phyloP scores from a whole-genome alignment of 2,113 vertebrate genomes.

The Anseranas semipalmata region DNA sequence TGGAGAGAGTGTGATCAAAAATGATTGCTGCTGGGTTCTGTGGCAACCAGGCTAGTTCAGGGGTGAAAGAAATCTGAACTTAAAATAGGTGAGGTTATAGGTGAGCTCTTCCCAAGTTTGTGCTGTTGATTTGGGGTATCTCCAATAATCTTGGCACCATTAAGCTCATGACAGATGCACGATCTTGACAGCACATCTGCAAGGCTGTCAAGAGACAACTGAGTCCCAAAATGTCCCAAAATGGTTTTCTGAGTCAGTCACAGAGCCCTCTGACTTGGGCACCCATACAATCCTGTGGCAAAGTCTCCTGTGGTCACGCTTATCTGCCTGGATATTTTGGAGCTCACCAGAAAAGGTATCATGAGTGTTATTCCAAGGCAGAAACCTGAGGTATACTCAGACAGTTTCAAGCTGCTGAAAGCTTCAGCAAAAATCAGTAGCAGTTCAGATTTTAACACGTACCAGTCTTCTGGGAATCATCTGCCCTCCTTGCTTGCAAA shows the following conservation, averaged over 20 bases:
- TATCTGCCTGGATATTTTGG: background rate
- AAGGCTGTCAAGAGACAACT: background rate
- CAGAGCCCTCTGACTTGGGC: background rate
- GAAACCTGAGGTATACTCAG: background rate
- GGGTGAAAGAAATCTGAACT: background rate
- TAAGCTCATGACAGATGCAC: background rate
- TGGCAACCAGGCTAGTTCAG: background rate
- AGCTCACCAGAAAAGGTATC: background rate
- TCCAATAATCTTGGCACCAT: background rate
- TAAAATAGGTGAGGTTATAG: background rate
- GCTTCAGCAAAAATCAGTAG: background rate
- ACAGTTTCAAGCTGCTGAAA: background rate
- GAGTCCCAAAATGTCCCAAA: background rate
- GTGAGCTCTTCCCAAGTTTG: background rate
- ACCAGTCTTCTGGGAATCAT: background rate
- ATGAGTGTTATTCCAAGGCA: background rate
- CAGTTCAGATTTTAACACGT: background rate
- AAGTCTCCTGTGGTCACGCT: background rate
- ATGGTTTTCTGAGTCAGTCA: background rate
- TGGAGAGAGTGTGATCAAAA: background rate
- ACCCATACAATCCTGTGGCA: background rate
- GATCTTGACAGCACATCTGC: background rate
- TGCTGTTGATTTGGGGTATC: background rate
- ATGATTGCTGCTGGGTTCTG: background rate
- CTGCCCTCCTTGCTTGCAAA: background rate